Evolutionary conservation across 2,797 vertebrate species (phyloP).

Genomic region (Scomberomorus guttatus): DNA sequence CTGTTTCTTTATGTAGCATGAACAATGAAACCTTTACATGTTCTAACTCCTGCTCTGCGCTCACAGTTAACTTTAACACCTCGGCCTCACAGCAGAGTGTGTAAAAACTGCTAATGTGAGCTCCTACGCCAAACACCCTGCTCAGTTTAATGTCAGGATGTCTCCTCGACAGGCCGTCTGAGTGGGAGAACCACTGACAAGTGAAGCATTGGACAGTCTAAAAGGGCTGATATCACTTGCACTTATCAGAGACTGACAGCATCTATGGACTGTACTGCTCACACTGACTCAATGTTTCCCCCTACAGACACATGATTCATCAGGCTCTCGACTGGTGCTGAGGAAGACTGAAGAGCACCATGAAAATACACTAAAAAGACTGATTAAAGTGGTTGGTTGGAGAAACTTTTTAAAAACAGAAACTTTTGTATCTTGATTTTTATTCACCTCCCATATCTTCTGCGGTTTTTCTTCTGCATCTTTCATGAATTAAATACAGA

Average conservation of each 20-base stretch:
- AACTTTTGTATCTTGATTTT: slow-evolving; percentile 68
- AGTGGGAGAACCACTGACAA: background rate
- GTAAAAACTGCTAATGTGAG: slow-evolving; percentile 14
- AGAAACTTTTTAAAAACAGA: slow-evolving; percentile 2
- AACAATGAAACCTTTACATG: slow-evolving; percentile 27
- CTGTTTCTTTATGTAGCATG: slow-evolving; percentile 21
- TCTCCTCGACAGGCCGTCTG: background rate
- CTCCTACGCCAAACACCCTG: background rate
- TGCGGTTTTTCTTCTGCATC: slow-evolving; percentile 50
- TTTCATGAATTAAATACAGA: slow-evolving; percentile 62
- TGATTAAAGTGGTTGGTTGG: background rate
- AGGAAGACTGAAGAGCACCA: background rate
- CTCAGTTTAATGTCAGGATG: background rate
- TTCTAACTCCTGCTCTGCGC: background rate
- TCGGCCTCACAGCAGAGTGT: background rate
- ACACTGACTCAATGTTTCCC: slow-evolving; percentile 69
- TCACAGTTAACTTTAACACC: background rate
- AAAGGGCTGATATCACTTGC: slow-evolving; percentile 1
- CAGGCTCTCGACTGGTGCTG: background rate
- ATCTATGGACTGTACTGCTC: background rate
- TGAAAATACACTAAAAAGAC: background rate
- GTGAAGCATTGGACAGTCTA: background rate
- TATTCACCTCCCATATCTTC: slow-evolving; percentile 72
- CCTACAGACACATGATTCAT: slow-evolving; percentile 50
- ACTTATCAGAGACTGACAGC: slow-evolving; percentile 1